Conservation (phyloP, 1,140 invertebrate genomes). For the Monomorium pharaonis region DNA sequence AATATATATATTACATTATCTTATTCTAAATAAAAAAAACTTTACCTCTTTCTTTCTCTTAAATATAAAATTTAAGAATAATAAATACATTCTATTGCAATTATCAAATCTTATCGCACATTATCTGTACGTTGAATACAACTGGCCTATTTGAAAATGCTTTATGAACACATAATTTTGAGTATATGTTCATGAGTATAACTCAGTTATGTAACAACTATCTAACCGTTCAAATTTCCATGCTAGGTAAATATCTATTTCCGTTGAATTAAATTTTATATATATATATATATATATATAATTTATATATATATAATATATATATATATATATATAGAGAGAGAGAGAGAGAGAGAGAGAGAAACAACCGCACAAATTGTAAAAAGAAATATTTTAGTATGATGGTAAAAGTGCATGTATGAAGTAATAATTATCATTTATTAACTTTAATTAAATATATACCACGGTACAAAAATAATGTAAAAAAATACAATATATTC, state of each 20-base stretch:
- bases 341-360: no score
- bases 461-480: neutral
- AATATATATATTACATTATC: neutral
- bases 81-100: neutral
- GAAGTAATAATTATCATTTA: neutral
- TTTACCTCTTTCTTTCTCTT: neutral
- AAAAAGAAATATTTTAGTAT: neutral
- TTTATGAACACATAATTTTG: constrained; percentile 28
- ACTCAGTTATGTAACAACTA: constrained; percentile 18
- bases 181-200: neutral
- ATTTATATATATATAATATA: neutral
- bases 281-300: neutral
- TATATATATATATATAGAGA: neutral
- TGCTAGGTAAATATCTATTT: constrained; percentile 18
- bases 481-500: constrained; percentile 9
- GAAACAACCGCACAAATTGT: neutral
- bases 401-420: neutral
- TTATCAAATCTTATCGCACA: neutral
- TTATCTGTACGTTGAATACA: constrained; percentile 11
- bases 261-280: neutral
- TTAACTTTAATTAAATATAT: neutral
- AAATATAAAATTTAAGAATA: constrained; percentile 8
- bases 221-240: constrained; percentile 12
- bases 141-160: neutral
- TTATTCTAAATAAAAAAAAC: neutral